A percentile compares a stretch with the other conserved stretches of the same genome.
Conservation (phyloP, 2,888 invertebrate genomes). For the Trichogramma evanescens region DNA sequence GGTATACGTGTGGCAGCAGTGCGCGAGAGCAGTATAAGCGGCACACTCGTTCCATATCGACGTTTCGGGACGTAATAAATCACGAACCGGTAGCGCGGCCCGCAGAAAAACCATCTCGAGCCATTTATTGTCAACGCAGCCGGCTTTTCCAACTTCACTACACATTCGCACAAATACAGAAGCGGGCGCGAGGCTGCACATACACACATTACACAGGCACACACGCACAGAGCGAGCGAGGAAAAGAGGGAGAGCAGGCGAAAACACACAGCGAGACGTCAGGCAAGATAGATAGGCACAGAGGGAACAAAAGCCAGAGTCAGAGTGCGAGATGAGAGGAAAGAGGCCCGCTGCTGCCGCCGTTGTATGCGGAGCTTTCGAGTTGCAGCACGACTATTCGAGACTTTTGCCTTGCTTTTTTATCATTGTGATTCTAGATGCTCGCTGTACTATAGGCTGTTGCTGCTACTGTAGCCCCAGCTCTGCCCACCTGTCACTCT, state of each 20-base stretch:
- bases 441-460: too few relatives aligned
- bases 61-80: conserved; percentile 26
- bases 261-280: neutral
- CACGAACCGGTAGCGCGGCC: conserved; percentile 14
- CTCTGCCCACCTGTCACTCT: too few relatives aligned
- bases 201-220: conserved; percentile 3
- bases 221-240: conserved; percentile 2
- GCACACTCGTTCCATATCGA: conserved; percentile 12
- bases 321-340: neutral
- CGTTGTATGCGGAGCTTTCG: too few relatives aligned
- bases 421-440: too few relatives aligned
- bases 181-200: neutral
- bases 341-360: neutral
- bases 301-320: neutral
- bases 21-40: too few relatives aligned
- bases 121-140: conserved; percentile 21
- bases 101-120: conserved; percentile 19
- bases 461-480: too few relatives aligned
- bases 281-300: conserved; percentile 1
- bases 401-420: too few relatives aligned
- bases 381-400: too few relatives aligned
- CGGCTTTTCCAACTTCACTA: conserved; percentile 5
- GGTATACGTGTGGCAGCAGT: too few relatives aligned
- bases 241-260: neutral
- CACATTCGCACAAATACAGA: neutral